Percentiles rank a stretch among this genome's conserved stretches.
Conservation (phyloP, 2,888 invertebrate genomes). For the Petrolisthes manimaculis region DNA sequence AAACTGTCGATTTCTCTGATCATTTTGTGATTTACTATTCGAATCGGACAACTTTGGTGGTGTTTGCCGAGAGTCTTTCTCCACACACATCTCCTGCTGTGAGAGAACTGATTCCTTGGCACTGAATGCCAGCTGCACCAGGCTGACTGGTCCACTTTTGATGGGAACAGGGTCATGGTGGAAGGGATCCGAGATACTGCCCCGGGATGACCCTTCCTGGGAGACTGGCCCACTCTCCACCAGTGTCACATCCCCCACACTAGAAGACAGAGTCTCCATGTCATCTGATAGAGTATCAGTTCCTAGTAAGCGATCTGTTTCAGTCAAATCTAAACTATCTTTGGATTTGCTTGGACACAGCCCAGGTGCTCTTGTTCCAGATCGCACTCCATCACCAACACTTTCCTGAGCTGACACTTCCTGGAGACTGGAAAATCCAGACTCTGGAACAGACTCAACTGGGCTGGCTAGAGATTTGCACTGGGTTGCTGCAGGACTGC, state of each 20-base stretch:
- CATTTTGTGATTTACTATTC: not conserved
- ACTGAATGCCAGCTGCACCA: slow-evolving; percentile 39
- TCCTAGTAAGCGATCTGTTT: slow-evolving; percentile 55
- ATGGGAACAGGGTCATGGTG: slow-evolving; percentile 26
- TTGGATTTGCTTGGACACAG: slow-evolving; percentile 63
- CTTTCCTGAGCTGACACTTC: slow-evolving; percentile 48
- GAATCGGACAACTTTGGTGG: not conserved
- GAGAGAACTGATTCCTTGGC: slow-evolving; percentile 22
- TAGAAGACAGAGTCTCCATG: slow-evolving; percentile 60
- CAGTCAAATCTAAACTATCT: slow-evolving; percentile 62
- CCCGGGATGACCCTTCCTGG: slow-evolving; percentile 56
- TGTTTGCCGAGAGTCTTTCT: not conserved
- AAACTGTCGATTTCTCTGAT: not conserved
- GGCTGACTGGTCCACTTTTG: not conserved
- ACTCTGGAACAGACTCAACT: slow-evolving; percentile 63
- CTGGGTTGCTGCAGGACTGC: slow-evolving; percentile 19
- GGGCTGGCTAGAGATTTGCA: slow-evolving; percentile 52
- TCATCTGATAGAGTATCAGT: slow-evolving; percentile 64
- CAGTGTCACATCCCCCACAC: slow-evolving; percentile 39
- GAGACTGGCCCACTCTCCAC: slow-evolving; percentile 60
- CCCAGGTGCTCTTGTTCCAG: slow-evolving; percentile 1
- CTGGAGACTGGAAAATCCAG: slow-evolving; percentile 63
- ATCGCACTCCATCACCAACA: slow-evolving; percentile 17
- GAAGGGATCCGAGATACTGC: slow-evolving; percentile 51
- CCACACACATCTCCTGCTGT: not conserved